Base-by-base conservation (phyloP, 2,888 invertebrate genomes). In the Dichetophora obliterata region DNA sequence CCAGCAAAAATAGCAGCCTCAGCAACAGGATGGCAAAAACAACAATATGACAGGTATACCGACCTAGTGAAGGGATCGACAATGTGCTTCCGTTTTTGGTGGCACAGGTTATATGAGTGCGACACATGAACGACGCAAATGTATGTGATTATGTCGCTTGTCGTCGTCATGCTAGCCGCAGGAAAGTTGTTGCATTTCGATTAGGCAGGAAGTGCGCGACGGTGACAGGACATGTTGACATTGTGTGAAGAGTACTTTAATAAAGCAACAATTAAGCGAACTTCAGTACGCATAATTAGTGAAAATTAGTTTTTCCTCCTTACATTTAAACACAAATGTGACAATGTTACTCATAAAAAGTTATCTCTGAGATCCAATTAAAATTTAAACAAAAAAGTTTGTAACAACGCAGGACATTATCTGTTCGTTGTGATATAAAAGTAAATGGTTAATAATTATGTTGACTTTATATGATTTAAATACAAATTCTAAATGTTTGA, bases 131-230 rank as follows among this genome's bases (percentile, higher is more conserved):
- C 54, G 52, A 43, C n/a, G 57, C 37, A 34, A 11, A 31, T 57
- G 34, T 71, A n/a, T 9, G 14, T 8, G 50, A 27, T 52, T 31
- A 52, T 52, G 63, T 52, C 50, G 59, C 27, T 52, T 34, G 54
- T n/a, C 54, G 24, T n/a, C 54, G 24, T 22, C 24, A 31, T 52
- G 59, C 2, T 43, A 43, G 57, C 71, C 37, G 37, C 57, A 37
- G 72, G 72, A 2, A 14, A 34, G 9, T 19, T 31, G 66, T 31
- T 66, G 66, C 34, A 43, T 66, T 34, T 37, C 66, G n/a, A 69
- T 69, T 24, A 54, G 52, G n/a, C 69, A 52, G 69, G 52, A 69
- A 31, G 31, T 31, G 43, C 43, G n/a, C 63, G n/a, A 27, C 27
- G 37, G n/a, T 34, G 37, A 37, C 65, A 27, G 37, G 37, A 65